A percentile compares a stretch with the other conserved stretches of the same genome.
phyloP scores from a whole-genome alignment of 2,113 vertebrate genomes.

The Climacteris rufus region DNA sequence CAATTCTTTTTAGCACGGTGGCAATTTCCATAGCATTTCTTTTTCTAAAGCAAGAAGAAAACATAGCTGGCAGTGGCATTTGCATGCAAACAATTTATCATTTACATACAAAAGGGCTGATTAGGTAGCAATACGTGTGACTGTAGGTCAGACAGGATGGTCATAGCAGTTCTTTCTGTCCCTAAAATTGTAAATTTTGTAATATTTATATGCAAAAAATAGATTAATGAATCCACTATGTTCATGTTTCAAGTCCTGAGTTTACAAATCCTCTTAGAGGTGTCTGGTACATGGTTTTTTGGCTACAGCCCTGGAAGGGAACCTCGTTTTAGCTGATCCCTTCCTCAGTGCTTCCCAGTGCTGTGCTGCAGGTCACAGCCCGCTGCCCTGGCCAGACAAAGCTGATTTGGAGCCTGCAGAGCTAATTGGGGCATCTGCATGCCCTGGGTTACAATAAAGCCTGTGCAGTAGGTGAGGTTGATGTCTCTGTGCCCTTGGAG shows the following conservation, averaged over 20 bases:
- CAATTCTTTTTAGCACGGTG: background rate
- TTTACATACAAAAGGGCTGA: slow-evolving; percentile 26
- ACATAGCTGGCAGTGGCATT: background rate
- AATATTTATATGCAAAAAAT: background rate
- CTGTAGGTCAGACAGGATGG: background rate
- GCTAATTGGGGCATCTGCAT: background rate
- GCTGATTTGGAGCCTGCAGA: background rate
- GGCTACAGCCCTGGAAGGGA: background rate
- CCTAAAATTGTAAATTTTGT: background rate
- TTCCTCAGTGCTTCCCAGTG: background rate
- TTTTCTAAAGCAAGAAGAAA: slow-evolving; percentile 8
- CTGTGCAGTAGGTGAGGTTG: fast-evolving
- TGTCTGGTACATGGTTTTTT: background rate
- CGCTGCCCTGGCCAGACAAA: background rate
- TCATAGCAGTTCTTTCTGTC: background rate
- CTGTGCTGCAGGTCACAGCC: background rate
- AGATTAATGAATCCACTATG: background rate
- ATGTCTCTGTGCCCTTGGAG: background rate
- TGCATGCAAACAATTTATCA: slow-evolving; percentile 5
- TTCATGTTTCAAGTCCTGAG: background rate
- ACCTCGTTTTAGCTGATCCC: background rate
- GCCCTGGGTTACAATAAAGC: background rate
- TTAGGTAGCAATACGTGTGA: background rate
- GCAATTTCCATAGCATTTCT: slow-evolving; percentile 36
- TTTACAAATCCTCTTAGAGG: background rate